These are phyloP conservation scores for Sinosuthora webbiana DNA, from an alignment of 2,113 vertebrate species.

Conservation along the genomic window DNA sequence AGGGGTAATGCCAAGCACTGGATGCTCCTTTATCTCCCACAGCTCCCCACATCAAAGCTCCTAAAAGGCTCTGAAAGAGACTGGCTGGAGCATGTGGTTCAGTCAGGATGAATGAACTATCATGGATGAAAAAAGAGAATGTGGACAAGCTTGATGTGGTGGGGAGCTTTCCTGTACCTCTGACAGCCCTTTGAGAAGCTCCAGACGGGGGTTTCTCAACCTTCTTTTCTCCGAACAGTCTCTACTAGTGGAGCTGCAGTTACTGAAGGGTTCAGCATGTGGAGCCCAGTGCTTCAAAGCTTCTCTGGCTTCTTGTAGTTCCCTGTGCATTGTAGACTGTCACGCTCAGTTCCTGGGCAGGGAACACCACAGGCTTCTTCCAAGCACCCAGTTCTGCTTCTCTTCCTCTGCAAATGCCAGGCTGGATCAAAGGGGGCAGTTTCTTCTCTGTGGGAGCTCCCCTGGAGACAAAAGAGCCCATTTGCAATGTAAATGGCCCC, in stretches of 20 bases:
- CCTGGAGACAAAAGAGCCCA: background rate
- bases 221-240: background rate
- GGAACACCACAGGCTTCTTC: background rate
- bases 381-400: background rate
- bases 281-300: constrained; percentile 55
- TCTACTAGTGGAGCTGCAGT: background rate
- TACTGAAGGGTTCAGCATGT: background rate
- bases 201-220: background rate
- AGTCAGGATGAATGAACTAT: background rate
- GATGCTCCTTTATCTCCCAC: background rate
- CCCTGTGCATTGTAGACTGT: background rate
- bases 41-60: background rate
- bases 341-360: background rate
- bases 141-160: background rate
- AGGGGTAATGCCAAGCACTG: background rate
- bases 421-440: background rate
- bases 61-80: background rate
- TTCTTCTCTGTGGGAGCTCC: background rate
- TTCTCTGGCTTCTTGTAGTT: constrained; percentile 37
- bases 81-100: background rate
- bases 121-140: background rate
- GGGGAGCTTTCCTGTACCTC: background rate
- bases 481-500: background rate
- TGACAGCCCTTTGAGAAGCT: background rate
- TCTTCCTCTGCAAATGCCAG: background rate